Percentiles rank a stretch among this genome's conserved stretches.
phyloP scores from a whole-genome alignment of 1,140 invertebrate genomes.

The Lordiphosa clarofinis region DNA sequence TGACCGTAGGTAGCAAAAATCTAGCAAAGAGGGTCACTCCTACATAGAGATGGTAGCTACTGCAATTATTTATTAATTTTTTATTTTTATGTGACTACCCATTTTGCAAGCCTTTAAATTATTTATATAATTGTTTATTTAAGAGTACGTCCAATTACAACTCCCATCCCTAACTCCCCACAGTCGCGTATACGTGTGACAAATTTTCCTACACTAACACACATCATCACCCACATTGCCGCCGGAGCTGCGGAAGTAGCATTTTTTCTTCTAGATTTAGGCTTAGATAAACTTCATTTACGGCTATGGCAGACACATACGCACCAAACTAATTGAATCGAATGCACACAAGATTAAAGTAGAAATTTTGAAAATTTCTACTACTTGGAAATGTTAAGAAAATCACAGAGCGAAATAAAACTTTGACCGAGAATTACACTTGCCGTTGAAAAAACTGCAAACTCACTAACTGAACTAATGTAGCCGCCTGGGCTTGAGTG shows the following conservation, averaged over 20 bases:
- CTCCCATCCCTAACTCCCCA: conserved; percentile 27
- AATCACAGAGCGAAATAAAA: conserved; percentile 79
- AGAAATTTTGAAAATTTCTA: conserved; percentile 70
- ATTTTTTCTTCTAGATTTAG: conserved; percentile 1
- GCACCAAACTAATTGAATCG: conserved; percentile 65
- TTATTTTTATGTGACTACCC: not conserved
- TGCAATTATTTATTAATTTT: not conserved
- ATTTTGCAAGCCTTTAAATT: no score
- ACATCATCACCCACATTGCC: conserved; percentile 41
- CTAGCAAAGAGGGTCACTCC: conserved; percentile 1
- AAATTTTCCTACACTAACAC: conserved; percentile 28
- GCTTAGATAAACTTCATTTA: conserved; percentile 2
- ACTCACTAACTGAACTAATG: conserved; percentile 48
- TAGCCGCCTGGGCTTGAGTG: conserved; percentile 18
- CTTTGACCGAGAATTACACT: conserved; percentile 70
- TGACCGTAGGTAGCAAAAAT: not conserved
- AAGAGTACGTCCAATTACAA: conserved; percentile 6
- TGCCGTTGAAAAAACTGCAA: conserved; percentile 75
- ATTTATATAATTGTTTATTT: no score
- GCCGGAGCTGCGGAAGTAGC: conserved; percentile 22
- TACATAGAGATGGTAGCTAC: conserved; percentile 1
- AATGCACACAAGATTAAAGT: conserved; percentile 61
- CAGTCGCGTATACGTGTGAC: conserved; percentile 9
- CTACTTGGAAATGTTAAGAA: conserved; percentile 75
- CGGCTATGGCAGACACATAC: conserved; percentile 44